A percentile compares a stretch with the other conserved stretches of the same genome.
Conservation (phyloP, 2,888 invertebrate species). For the Drosophila longiperda region DNA sequence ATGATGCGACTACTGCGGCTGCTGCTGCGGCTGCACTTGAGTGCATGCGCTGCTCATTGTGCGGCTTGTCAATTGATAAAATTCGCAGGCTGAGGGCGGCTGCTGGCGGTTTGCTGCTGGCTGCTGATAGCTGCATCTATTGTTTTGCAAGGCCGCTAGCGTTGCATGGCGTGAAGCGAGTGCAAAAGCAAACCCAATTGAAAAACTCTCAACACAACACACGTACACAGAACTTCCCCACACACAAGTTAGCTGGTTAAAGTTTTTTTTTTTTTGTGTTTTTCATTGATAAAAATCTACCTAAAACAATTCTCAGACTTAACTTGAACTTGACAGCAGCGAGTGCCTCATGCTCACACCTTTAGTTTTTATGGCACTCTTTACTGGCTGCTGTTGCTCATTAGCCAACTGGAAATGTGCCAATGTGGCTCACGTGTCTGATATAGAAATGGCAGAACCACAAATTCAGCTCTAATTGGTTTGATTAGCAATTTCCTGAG, state of each 20-base stretch:
- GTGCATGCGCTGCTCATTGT: slow-evolving; percentile 62
- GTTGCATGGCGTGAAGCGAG: slow-evolving; percentile 72
- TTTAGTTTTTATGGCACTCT: slow-evolving; percentile 46
- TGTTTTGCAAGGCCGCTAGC: slow-evolving; percentile 78
- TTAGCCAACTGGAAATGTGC: slow-evolving; percentile 53
- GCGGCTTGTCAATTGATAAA: slow-evolving; percentile 75
- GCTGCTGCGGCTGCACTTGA: slow-evolving; percentile 47
- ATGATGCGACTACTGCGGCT: slow-evolving; percentile 20
- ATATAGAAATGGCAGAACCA: slow-evolving; percentile 14
- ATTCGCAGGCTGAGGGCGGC: slow-evolving; percentile 41
- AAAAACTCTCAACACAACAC: slow-evolving; percentile 22
- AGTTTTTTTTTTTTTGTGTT: neutral
- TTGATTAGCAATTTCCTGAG: slow-evolving; percentile 34
- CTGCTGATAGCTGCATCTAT: slow-evolving; percentile 63
- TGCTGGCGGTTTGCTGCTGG: slow-evolving; percentile 18
- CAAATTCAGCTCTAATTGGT: slow-evolving; percentile 44
- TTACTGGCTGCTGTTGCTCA: slow-evolving; percentile 46
- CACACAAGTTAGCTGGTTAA: slow-evolving; percentile 11
- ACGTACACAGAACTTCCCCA: slow-evolving; percentile 20
- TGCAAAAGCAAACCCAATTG: slow-evolving; percentile 39
- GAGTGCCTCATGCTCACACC: slow-evolving; percentile 58
- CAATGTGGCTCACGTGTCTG: slow-evolving; percentile 33
- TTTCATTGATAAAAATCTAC: slow-evolving; percentile 48
- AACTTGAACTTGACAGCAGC: slow-evolving; percentile 75
- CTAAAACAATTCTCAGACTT: slow-evolving; percentile 65